phyloP scores from a whole-genome alignment of 2,888 invertebrate genomes.

The Drosophila longiperda region DNA sequence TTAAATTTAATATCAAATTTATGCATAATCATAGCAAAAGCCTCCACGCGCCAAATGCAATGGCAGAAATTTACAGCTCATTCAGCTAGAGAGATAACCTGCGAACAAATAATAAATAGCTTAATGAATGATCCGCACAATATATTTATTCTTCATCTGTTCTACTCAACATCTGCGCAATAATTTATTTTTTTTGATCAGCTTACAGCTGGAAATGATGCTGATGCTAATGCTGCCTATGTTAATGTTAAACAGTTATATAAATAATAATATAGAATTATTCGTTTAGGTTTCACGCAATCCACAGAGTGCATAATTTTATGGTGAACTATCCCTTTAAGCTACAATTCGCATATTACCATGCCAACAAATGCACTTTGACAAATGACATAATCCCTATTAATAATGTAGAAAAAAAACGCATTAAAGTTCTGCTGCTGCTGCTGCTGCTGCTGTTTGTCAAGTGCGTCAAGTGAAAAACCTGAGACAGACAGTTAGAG shows the following conservation, averaged over 20 bases:
- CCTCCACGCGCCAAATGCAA: constrained; percentile 18
- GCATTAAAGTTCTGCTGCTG: constrained; percentile 42
- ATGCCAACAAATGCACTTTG: constrained; percentile 54
- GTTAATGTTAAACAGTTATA: not conserved
- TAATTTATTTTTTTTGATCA: not conserved
- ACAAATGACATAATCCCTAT: constrained; percentile 71
- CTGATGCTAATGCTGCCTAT: not conserved
- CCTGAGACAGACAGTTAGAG: not conserved
- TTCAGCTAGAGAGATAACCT: not conserved
- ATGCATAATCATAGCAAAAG: constrained; percentile 56
- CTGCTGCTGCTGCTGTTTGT: constrained; percentile 17
- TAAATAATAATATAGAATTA: not conserved
- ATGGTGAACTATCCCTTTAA: not conserved
- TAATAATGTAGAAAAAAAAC: constrained; percentile 59
- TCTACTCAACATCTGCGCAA: not conserved
- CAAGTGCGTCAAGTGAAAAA: constrained; percentile 16
- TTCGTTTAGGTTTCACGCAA: not conserved
- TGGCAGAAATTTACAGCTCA: not conserved
- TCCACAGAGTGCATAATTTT: not conserved
- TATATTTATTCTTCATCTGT: not conserved
- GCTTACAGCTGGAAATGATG: not conserved
- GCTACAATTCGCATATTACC: not conserved
- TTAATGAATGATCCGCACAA: not conserved
- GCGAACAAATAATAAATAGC: not conserved
- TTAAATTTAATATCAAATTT: constrained; percentile 49